phyloP scores from a whole-genome alignment of 2,888 invertebrate species.

The Tigriopus californicus region DNA sequence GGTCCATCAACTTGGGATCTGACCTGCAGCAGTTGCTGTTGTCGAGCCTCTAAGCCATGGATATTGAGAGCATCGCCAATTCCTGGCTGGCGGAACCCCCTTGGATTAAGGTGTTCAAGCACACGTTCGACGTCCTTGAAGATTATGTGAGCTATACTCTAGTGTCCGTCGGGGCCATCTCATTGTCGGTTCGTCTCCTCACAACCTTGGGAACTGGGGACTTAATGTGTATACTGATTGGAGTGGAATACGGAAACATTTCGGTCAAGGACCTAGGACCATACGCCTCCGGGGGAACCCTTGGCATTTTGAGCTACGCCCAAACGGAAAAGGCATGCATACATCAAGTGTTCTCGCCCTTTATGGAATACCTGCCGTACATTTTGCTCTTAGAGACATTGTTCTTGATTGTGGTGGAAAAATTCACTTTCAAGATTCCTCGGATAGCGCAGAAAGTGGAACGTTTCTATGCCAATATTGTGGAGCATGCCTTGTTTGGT shows the following conservation, averaged over 20 bases:
- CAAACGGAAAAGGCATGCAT: constrained; percentile 3
- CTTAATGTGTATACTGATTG: constrained; percentile 4
- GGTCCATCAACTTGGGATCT: too few species aligned
- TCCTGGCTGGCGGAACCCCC: too few species aligned
- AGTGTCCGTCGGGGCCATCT: constrained; percentile 7
- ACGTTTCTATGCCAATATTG: constrained; percentile 12
- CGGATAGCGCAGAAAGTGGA: constrained; percentile 13
- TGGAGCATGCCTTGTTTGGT: constrained; percentile 14
- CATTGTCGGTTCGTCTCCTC: constrained; percentile 8
- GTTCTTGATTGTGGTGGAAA: constrained; percentile 10
- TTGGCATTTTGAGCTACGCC: constrained; percentile 4
- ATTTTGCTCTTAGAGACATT: constrained; percentile 11
- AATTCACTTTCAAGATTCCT: constrained; percentile 8
- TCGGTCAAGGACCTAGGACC: not conserved
- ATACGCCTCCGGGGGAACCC: constrained; percentile 9
- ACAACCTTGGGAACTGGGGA: constrained; percentile 14
- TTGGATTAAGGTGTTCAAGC: not conserved
- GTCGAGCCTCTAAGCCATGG: too few species aligned
- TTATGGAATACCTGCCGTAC: constrained; percentile 13
- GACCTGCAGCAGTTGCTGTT: too few species aligned
- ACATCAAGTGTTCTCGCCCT: not conserved
- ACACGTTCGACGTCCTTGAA: not conserved
- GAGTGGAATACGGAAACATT: not conserved
- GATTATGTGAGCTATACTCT: not conserved
- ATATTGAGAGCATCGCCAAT: too few species aligned